Base-by-base conservation (phyloP, 2,888 invertebrate species). In the Plemyria rubiginata region DNA sequence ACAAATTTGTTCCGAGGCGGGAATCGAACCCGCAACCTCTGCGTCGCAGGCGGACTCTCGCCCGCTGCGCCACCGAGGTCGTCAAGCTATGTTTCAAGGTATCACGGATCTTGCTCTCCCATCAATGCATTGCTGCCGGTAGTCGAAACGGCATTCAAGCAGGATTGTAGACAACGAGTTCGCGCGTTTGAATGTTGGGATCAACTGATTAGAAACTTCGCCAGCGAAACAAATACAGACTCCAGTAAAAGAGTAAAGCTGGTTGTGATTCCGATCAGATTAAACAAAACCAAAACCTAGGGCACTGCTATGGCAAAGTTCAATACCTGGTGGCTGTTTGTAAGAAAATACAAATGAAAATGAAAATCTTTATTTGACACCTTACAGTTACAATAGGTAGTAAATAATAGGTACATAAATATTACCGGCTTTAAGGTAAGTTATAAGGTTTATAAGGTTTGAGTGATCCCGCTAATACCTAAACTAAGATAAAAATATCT, bases 131-230 rank as follows among this genome's bases (percentile, higher is more conserved):
- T 97, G 73, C 81, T 97, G 29, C 94, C 94, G 16, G 94, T 96
- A 0, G 95, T 96, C n/a, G 97, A 97, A 80, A 85, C 87, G 52
- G 96, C 96, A 36, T 97, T 97, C 76, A 96, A 96, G 83, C 89
- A 93, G 59, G 94, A 95, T 70, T 84, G 94, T 6, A 77, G 75
- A 13, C 92, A 93, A 56, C 90, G 95, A 69, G 90, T 94, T 43
- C 87, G 90, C 75, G 94, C 95, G 0, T 95, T 94, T 70, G 79
- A 93, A 32, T 95, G 95, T 76, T 96, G 96, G 95, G 93, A 93
- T 75, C 93, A 93, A 6, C 79, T 97, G 36, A 95, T 96, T 56
- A 94, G 96, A 72, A 95, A 95, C 74, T 95, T 91, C 67, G 74
- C 81, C 1, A 74, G 70, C 2, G 88, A 89, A 71, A 78, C 78